Percentiles rank a stretch among this genome's conserved stretches.
These are phyloP conservation scores for Cotesia typhae DNA, from an alignment of 1,140 invertebrate genomes.

Conservation along the genomic window DNA sequence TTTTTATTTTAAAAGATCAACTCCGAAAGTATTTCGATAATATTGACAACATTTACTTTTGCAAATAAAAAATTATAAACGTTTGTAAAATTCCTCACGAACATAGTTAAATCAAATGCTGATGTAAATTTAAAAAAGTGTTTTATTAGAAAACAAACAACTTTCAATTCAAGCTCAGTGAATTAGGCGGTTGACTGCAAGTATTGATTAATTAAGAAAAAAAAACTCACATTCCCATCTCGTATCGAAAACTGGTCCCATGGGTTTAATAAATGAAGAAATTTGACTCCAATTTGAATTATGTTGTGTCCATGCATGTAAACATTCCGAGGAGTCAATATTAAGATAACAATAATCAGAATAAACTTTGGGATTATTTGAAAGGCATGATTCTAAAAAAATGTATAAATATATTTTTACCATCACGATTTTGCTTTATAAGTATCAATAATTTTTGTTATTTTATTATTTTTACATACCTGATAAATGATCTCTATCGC, in stretches of 20 bases:
- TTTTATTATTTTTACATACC: neutral
- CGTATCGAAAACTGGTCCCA: constrained; percentile 32
- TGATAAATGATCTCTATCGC: neutral
- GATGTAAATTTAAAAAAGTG: too few relatives aligned
- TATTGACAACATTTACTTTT: too few relatives aligned
- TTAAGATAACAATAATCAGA: neutral
- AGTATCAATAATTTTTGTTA: neutral
- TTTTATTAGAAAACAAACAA: too few relatives aligned
- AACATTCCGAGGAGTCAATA: neutral
- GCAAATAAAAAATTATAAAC: too few relatives aligned
- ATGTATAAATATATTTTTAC: neutral
- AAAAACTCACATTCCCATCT: constrained; percentile 45
- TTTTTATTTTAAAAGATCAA: too few relatives aligned
- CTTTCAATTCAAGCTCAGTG: too few relatives aligned
- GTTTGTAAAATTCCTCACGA: too few relatives aligned
- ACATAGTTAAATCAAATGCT: too few relatives aligned
- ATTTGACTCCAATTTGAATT: neutral
- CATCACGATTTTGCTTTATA: neutral
- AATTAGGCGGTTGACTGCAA: too few relatives aligned
- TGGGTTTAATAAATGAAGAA: constrained; percentile 6
- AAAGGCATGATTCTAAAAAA: neutral
- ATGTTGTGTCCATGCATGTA: constrained; percentile 6
- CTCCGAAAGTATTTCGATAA: too few relatives aligned
- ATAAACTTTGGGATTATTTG: neutral
- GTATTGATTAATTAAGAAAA: neutral